Base-by-base conservation (phyloP, 2,888 invertebrate genomes). In the Apomyelois bistriatella region DNA sequence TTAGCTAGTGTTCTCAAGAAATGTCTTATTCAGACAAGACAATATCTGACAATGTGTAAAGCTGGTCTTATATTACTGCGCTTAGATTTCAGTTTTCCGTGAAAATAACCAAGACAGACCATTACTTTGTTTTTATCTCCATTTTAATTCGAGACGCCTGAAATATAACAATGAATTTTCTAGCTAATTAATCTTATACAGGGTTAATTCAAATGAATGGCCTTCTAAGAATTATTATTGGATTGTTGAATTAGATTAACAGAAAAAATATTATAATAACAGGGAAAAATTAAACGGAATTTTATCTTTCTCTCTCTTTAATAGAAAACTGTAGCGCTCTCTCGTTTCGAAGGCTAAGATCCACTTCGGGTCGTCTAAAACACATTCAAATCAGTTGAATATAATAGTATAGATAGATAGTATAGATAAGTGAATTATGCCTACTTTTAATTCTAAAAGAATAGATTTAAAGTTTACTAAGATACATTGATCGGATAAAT, bases 51-150 rank as follows among this genome's bases (percentile, higher is more conserved):
- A 3, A 9, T 30, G 13, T 38, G 12, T 1, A 30, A 12, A 7
- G 9, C 28, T 13, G 16, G 2, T 15, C 9, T 46, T 32, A 46
- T 46, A 32, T 16, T 9, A 15, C 36, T 53, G 30, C 13, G 54
- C 32, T 52, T 50, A 48, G 54, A 42, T 46, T 51, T 52, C 49
- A 48, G 48, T 53, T 46, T 30, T 46, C 43, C 13, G 37, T 35
- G 43, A 52, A 52, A 51, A 52, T 43, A 36, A 42, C 42, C 42
- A 32, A 42, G 48, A 46, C 50, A 47, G 37, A 42, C 50, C 53
- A 38, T 53, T 49, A 53, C 48, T 53, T 48, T 49, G 43, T 53
- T 49, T 49, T 53, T 48, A 42, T 48, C 43, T 13, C 30, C 30
- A 16, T 13, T 53, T 53, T 49, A 32, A 36, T 37, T 13, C 22